Percentiles rank a stretch among this genome's conserved stretches.
phyloP scores from a whole-genome alignment of 2,113 vertebrate genomes.

The Mugil cephalus region DNA sequence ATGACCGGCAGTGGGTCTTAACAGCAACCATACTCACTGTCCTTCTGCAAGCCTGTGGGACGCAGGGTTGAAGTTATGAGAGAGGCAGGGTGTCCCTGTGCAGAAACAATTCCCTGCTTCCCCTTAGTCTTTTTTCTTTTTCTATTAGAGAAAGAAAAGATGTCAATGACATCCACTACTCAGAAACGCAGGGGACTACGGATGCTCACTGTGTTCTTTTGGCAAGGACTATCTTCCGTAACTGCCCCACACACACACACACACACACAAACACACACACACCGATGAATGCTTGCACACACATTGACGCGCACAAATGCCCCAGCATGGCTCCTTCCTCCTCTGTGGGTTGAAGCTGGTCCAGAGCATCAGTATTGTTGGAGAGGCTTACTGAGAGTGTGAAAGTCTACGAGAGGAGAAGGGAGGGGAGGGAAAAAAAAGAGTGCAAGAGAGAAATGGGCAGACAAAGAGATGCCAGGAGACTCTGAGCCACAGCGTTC shows the following conservation, averaged over 20 bases:
- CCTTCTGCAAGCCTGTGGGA: constrained; percentile 52
- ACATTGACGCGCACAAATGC: constrained; percentile 54
- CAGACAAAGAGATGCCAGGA: constrained; percentile 61
- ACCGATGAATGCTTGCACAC: constrained; percentile 39
- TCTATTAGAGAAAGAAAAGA: constrained; percentile 47
- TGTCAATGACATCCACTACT: constrained; percentile 46
- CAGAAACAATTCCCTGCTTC: constrained; percentile 60
- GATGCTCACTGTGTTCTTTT: constrained; percentile 58
- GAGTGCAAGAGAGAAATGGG: constrained; percentile 36
- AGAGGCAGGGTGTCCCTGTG: constrained; percentile 49
- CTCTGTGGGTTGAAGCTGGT: constrained; percentile 59
- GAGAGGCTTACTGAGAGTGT: constrained; percentile 59
- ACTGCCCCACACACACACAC: constrained; percentile 37
- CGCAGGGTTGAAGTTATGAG: constrained; percentile 49
- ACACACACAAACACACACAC: constrained; percentile 22
- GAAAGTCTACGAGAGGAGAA: constrained; percentile 43
- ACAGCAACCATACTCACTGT: constrained; percentile 52
- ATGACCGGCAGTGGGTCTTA: constrained; percentile 62
- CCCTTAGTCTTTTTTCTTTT: constrained; percentile 37
- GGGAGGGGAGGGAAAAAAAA: too few relatives aligned
- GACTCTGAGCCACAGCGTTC: constrained; percentile 53
- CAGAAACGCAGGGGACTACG: constrained; percentile 42
- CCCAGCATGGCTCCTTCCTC: constrained; percentile 53
- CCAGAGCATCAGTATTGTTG: constrained; percentile 63
- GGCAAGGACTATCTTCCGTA: constrained; percentile 30